Evolutionary conservation across 2,797 vertebrate genomes (phyloP).

Genomic region (Sebastes kiyomatsui): DNA sequence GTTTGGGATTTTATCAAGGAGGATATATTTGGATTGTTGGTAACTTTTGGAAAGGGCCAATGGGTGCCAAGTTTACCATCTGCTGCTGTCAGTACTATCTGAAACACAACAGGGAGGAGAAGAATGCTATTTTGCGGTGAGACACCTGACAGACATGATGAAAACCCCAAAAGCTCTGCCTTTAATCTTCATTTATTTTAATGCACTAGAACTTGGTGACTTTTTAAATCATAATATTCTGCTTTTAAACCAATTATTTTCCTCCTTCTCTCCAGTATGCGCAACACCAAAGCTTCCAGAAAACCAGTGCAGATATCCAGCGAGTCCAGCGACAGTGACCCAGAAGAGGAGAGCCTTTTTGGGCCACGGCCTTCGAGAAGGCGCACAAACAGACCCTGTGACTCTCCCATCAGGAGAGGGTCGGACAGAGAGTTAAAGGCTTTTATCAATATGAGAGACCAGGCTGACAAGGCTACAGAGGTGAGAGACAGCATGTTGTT

Average conservation of each 20-base stretch:
- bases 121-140: constrained; percentile 81
- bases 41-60: constrained; percentile 59
- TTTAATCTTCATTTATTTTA: neutral
- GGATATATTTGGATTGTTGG: neutral
- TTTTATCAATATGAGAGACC: constrained; percentile 88
- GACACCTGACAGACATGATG: neutral
- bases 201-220: neutral
- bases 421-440: constrained; percentile 88
- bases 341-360: constrained; percentile 71
- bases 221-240: rapidly evolving
- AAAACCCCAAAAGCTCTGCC: neutral
- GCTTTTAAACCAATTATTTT: neutral
- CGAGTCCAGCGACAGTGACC: constrained; percentile 59
- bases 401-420: constrained; percentile 78
- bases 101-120: constrained; percentile 74
- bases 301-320: constrained; percentile 28
- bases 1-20: neutral
- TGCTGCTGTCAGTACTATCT: constrained; percentile 79
- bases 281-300: neutral
- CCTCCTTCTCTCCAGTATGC: constrained; percentile 17
- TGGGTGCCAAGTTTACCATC: constrained; percentile 77
- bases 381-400: neutral
- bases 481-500: constrained; percentile 69
- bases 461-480: constrained; percentile 90
- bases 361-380: constrained; percentile 74